Base-by-base conservation (phyloP, 2,113 vertebrate species). In the Cinclus cinclus region DNA sequence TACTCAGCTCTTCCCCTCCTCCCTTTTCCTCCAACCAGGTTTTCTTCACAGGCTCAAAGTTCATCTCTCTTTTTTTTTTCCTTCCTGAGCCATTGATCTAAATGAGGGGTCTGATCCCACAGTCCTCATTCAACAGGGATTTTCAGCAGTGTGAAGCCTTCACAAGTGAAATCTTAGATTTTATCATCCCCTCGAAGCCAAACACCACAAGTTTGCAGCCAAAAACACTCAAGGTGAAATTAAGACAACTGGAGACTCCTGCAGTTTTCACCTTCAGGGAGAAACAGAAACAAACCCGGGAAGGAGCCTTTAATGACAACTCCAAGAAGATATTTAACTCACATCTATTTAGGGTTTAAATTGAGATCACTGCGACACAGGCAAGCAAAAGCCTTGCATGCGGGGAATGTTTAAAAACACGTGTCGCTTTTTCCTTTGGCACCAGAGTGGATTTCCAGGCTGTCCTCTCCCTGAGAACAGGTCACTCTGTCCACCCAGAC, bases 41-140 rank as follows among this genome's bases (percentile, higher is more conserved):
- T 92, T 92, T 42, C 86, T 81, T 89, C 83, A 80, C 50, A 77
- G 55, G 37, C 82, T 94, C 46, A 42, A 44, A 75, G 88, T 95
- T 93, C 93, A 68, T 55, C 64, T 83, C 88, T 55, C 46, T 37
- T 10, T 46, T n/a, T 50, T 76, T 41, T 42, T 30, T 4, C 24
- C 37, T 49, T 62, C 22, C 76, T 24, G 60, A 82, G 44, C 63
- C 73, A 27, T 5, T 77, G 87, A 86, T 83, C 71, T 91, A 59
- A 92, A 74, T 16, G 78, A 83, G 68, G 78, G 90, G 56, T 80
- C 82, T 92, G 90, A 90, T 90, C 92, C 82, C 27, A 20, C 5
- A 2, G 53, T 90, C 42, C 52, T 64, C 83, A 37, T 46, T 83
- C 94, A 41, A 27, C 23, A 10, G 64, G 76, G 85, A 88, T 68